Evolutionary conservation across 1,140 invertebrate genomes (phyloP).

Genomic region (Brachionus manjavacas): DNA sequence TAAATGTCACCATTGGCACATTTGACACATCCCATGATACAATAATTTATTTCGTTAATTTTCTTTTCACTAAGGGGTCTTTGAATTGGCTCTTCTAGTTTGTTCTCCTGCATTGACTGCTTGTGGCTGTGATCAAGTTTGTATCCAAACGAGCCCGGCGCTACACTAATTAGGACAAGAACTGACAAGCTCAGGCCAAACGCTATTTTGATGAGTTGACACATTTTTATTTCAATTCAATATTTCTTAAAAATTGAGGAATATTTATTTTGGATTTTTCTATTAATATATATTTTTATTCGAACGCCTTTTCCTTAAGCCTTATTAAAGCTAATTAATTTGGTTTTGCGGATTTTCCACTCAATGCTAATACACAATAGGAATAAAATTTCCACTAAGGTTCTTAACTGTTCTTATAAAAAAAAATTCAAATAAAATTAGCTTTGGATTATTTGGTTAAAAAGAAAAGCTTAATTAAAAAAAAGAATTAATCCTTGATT

Average conservation of each 20-base stretch:
- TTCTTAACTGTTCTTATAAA: not conserved
- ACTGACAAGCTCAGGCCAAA: not conserved
- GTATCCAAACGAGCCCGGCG: not conserved
- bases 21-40: conserved; percentile 40
- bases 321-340: conserved; percentile 6
- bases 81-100: not conserved
- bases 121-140: not conserved
- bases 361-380: not conserved
- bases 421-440: conserved; percentile 7
- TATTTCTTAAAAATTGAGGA: not conserved
- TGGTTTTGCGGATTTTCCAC: not conserved
- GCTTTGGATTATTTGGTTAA: not conserved
- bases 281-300: not conserved
- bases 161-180: not conserved
- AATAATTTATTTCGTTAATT: conserved; percentile 37
- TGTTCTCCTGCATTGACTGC: not conserved
- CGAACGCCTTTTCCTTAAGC: not conserved
- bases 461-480: not conserved
- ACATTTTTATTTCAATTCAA: not conserved
- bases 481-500: not conserved
- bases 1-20: conserved; percentile 40
- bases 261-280: not conserved
- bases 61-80: not conserved
- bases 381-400: not conserved
- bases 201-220: not conserved